Conservation (phyloP, 2,113 vertebrate genomes). For the Gnathonemus echidnorhynchus region DNA sequence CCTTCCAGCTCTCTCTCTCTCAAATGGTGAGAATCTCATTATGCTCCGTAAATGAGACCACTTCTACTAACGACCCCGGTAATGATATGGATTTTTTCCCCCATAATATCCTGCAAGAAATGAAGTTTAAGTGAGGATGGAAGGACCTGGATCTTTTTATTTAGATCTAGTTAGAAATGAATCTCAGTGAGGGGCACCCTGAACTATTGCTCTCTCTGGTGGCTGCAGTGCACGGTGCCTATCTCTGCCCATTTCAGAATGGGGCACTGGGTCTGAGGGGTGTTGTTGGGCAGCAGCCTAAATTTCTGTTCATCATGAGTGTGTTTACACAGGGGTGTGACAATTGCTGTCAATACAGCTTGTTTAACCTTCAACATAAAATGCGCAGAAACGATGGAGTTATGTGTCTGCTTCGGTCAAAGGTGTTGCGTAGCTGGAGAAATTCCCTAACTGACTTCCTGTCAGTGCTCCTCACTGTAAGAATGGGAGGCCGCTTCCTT, state of each 20-base stretch:
- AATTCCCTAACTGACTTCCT: background rate
- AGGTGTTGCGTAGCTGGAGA: background rate
- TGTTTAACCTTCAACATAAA: background rate
- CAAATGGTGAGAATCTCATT: background rate
- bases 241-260: background rate
- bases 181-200: background rate
- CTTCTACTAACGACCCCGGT: background rate
- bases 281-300: background rate
- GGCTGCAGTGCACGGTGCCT: background rate
- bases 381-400: background rate
- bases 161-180: background rate
- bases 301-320: background rate
- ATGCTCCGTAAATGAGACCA: background rate
- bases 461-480: background rate
- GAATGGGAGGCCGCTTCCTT: background rate
- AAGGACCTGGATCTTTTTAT: background rate
- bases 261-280: background rate
- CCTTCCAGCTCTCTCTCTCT: background rate
- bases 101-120: constrained; percentile 12
- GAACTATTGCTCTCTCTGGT: background rate
- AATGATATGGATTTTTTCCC: background rate
- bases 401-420: background rate
- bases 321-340: background rate
- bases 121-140: background rate
- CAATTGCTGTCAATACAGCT: background rate